Evolutionary conservation across 2,888 invertebrate species (phyloP).

Genomic region (Globia sparganii): DNA sequence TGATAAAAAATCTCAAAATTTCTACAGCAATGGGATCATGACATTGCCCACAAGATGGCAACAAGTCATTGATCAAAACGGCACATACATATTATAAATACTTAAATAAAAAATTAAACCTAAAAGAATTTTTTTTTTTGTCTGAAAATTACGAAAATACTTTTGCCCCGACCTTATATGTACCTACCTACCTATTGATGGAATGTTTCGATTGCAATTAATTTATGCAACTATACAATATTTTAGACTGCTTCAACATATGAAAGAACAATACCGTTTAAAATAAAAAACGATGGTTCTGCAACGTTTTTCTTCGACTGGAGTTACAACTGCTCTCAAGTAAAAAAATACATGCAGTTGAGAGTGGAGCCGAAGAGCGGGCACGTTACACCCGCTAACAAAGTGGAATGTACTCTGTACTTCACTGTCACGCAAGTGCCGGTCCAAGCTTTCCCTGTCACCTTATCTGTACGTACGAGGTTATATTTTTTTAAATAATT

Average conservation of each 20-base stretch:
- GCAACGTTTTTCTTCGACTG: slow-evolving; percentile 86
- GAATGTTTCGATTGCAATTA: neutral
- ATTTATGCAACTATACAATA: neutral
- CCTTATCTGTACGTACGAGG: slow-evolving; percentile 72
- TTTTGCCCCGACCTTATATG: too few relatives aligned
- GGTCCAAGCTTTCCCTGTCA: slow-evolving; percentile 83
- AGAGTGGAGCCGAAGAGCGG: slow-evolving; percentile 82
- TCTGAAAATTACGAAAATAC: too few relatives aligned
- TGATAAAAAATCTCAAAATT: too few relatives aligned
- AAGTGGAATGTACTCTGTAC: slow-evolving; percentile 79
- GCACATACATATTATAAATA: too few relatives aligned
- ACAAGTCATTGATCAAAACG: too few relatives aligned
- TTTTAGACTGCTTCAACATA: slow-evolving; percentile 86
- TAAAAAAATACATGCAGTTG: slow-evolving; percentile 84
- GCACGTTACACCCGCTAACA: slow-evolving; percentile 79
- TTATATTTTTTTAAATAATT: neutral
- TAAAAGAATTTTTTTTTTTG: too few relatives aligned
- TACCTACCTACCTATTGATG: too few relatives aligned
- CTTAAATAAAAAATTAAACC: too few relatives aligned
- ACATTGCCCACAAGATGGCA: too few relatives aligned
- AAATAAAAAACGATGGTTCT: slow-evolving; percentile 85
- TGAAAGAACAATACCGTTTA: slow-evolving; percentile 83
- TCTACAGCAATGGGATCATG: too few relatives aligned
- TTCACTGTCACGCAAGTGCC: slow-evolving; percentile 84
- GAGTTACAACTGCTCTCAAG: slow-evolving; percentile 76